phyloP scores from a whole-genome alignment of 2,113 vertebrate genomes.

The Calidris pygmaea region DNA sequence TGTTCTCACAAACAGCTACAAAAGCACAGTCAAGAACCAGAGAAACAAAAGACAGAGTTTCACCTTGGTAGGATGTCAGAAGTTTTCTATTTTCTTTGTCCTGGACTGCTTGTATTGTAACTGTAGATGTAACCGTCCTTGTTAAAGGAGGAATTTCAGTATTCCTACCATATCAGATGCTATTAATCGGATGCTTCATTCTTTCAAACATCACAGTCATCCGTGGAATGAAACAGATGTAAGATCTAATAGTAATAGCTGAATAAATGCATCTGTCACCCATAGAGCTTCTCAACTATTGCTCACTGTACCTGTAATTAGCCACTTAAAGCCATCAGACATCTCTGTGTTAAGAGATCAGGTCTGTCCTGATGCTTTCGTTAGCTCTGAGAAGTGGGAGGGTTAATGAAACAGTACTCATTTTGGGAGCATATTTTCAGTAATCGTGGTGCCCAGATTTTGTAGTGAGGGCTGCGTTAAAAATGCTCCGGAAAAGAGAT shows the following conservation, averaged over 20 bases:
- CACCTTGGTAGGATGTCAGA: neutral
- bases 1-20: neutral
- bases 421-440: neutral
- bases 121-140: neutral
- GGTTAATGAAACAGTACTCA: neutral
- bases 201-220: neutral
- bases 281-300: neutral
- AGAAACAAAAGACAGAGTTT: neutral
- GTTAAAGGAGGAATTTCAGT: neutral
- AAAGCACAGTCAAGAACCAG: neutral
- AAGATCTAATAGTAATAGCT: slow-evolving; percentile 1
- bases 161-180: neutral
- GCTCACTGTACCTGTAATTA: neutral
- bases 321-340: neutral
- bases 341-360: neutral
- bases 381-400: neutral
- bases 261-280: neutral
- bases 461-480: neutral
- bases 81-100: neutral
- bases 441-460: neutral
- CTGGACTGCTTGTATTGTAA: neutral
- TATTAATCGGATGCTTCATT: neutral
- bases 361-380: neutral
- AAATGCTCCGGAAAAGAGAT: neutral
- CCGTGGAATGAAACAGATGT: neutral